Base-by-base conservation (phyloP, 2,113 vertebrate species). In the Istiophorus platypterus region DNA sequence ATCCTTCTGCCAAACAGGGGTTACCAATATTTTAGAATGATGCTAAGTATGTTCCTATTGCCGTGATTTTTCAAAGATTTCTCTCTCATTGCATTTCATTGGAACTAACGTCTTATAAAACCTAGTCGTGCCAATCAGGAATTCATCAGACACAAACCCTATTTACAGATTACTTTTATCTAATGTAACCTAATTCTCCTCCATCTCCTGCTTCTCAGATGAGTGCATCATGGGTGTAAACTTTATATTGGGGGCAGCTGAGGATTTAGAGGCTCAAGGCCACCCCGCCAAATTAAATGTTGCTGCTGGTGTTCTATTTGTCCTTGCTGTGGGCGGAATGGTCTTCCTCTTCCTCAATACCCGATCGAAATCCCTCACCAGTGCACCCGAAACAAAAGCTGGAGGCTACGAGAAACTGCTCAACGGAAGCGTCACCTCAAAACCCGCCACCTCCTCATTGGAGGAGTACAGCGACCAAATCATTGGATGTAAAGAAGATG, bases 381-480 rank as follows among this genome's bases (percentile, higher is more conserved):
- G 37, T 0, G 22, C 41, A 11, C 27, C 88, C 2, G 59, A 45
- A 3, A 75, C 24, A 4, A 96, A 93, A 92, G 72, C 79, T 0
- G 87, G 92, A 14, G 91, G 94, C 37, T 99, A 99, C 26, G 84
- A 95, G 76, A 97, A 96, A 84, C 87, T 99, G 83, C 51, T 94
- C n/a, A 93, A 93, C 2, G 85, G 78, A 17, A 49, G 10, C 0
- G 45, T 29, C 7, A 26, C 22, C 24, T 64, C 84, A 51, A 94
- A 92, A 80, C 37, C 82, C 5, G 51, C 83, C 73, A 57, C 83
- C 31, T 84, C 84, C 86, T 93, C 82, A 6, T 92, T 95, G 71
- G 95, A 93, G 29, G 97, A 99, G 52, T 97, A 96, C 75, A 95
- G 88, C 10, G 96, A 98, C 62, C 86, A 83, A 37, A 94, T 96